These are phyloP conservation scores for Diabrotica virgifera DNA, from an alignment of 1,140 invertebrate genomes.

Conservation along the genomic window DNA sequence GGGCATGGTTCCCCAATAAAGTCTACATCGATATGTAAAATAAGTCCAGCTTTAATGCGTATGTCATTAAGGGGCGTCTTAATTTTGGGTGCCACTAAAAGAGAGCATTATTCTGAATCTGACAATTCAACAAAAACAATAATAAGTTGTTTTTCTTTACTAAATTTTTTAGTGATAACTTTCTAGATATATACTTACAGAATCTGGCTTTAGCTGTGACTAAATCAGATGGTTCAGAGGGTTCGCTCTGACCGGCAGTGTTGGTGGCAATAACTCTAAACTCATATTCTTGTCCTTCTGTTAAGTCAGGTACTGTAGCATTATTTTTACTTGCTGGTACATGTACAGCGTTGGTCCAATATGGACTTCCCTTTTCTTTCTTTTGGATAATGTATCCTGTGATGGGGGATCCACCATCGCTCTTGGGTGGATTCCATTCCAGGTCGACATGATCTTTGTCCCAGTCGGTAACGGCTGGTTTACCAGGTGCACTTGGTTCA, in stretches of 20 bases:
- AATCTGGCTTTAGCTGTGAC: constrained; percentile 83
- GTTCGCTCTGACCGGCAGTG: constrained; percentile 91
- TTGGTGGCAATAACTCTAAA: constrained; percentile 95
- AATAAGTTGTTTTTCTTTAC: constrained; percentile 4
- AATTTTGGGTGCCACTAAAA: constrained; percentile 84
- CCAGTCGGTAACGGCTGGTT: constrained; percentile 86
- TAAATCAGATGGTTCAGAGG: constrained; percentile 88
- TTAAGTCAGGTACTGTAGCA: constrained; percentile 81
- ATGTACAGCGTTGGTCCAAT: constrained; percentile 86
- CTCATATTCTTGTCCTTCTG: constrained; percentile 93
- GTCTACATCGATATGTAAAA: constrained; percentile 88
- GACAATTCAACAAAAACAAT: too few relatives aligned
- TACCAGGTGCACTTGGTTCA: constrained; percentile 87
- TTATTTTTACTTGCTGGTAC: constrained; percentile 75
- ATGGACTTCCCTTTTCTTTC: constrained; percentile 89
- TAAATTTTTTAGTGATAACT: not conserved
- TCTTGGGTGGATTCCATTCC: constrained; percentile 82
- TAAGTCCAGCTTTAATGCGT: constrained; percentile 86
- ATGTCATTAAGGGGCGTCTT: constrained; percentile 84
- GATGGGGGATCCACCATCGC: constrained; percentile 87
- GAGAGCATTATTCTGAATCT: constrained; percentile 14
- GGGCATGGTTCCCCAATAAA: constrained; percentile 89
- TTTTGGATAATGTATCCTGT: constrained; percentile 94
- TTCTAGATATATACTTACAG: constrained; percentile 51
- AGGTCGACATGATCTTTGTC: constrained; percentile 91